Evolutionary conservation across 1,140 invertebrate species (phyloP).

Genomic region (Ceratina japonica): DNA sequence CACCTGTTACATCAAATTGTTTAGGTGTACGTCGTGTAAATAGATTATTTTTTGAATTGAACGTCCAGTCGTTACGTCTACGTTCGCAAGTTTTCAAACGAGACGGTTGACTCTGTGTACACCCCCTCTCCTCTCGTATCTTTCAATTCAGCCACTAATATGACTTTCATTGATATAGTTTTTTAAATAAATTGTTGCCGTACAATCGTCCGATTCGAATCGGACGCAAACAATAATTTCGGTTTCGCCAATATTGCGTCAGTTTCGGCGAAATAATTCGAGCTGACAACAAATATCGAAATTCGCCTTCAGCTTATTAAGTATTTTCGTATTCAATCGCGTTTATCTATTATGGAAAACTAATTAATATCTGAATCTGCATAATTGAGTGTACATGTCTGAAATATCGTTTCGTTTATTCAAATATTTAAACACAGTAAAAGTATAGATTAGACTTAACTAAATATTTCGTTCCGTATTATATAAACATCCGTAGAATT

Average conservation of each 20-base stretch:
- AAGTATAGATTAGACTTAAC: no score
- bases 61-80: slow-evolving; percentile 27
- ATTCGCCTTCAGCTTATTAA: not conserved
- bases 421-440: not conserved
- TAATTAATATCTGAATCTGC: no score
- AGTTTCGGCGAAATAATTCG: not conserved
- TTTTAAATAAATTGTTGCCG: not conserved
- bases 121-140: slow-evolving; percentile 12
- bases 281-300: not conserved
- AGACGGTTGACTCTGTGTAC: slow-evolving; percentile 46
- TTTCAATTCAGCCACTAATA: slow-evolving; percentile 30
- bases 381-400: no score
- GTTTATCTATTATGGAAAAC: no score
- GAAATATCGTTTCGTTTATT: not conserved
- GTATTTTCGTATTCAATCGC: no score
- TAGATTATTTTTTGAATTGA: slow-evolving; percentile 51
- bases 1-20: not conserved
- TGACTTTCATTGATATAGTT: not conserved
- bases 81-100: slow-evolving; percentile 56
- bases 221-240: not conserved
- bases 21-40: not conserved
- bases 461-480: not conserved
- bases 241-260: not conserved
- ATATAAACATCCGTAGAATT: not conserved
- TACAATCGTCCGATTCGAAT: not conserved